Evolutionary conservation across 2,113 vertebrate species (phyloP).

Genomic region (Zingel zingel): DNA sequence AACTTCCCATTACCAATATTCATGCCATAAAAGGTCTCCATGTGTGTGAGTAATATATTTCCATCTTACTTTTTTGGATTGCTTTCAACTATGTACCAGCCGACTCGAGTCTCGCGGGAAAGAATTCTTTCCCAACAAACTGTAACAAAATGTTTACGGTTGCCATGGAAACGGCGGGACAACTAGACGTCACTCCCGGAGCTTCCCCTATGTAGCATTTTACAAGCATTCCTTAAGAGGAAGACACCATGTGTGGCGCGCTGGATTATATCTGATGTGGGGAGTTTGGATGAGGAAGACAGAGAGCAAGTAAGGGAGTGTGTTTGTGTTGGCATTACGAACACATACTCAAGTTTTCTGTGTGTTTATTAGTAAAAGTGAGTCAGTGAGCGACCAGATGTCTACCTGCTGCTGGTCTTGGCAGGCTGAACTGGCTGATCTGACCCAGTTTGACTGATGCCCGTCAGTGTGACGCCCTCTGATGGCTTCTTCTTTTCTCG

Average conservation of each 20-base stretch:
- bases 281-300: not conserved
- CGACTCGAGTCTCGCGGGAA: slow-evolving; percentile 20
- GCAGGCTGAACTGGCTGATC: slow-evolving; percentile 86
- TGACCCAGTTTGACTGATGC: slow-evolving; percentile 91
- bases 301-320: not conserved
- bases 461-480: slow-evolving; percentile 94
- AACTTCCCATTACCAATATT: slow-evolving; percentile 31
- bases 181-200: slow-evolving; percentile 39
- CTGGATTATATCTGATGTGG: slow-evolving; percentile 25
- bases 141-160: slow-evolving; percentile 60
- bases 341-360: slow-evolving; percentile 7
- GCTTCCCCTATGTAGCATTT: slow-evolving; percentile 30
- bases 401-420: slow-evolving; percentile 89
- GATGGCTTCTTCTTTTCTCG: slow-evolving; percentile 93
- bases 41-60: slow-evolving; percentile 36
- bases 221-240: slow-evolving; percentile 39
- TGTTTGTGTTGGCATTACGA: not conserved
- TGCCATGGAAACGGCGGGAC: slow-evolving; percentile 14
- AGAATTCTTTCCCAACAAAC: slow-evolving; percentile 56
- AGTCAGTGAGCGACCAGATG: slow-evolving; percentile 3
- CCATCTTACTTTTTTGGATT: slow-evolving; percentile 57
- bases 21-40: not conserved
- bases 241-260: not conserved
- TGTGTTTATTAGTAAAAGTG: slow-evolving; percentile 13
- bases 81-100: slow-evolving; percentile 43